Evolutionary conservation across 2,113 vertebrate species (phyloP), one percentile per base, ranked within the genome.

Genomic region (Amphiprion percula): DNA sequence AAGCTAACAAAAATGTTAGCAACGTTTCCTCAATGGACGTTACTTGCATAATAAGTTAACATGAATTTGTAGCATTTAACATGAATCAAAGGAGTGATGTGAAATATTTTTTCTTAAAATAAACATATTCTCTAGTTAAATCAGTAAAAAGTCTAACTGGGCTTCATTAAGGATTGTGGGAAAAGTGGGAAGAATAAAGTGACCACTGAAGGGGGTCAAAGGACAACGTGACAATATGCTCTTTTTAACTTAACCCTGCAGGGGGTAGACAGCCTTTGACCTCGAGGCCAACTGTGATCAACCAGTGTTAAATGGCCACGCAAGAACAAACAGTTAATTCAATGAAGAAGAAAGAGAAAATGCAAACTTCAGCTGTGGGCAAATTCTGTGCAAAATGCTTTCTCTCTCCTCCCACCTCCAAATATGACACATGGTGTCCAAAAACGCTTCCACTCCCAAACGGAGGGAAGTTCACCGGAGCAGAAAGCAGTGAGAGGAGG

Each of bases 261-360:
- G 54, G 62, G 68, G 16, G 55, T 15, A 14, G 19, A 26, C 5
- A 3, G 59, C 68, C 85, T 64, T 37, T 82, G 54, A 77, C 78
- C 80, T 84, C 37, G 10, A 4, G 37, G 68, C n/a, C 67, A 74
- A 65, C 77, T 30, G n/a, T 56, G 50, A 78, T 82, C 78, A 86
- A 67, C 49, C 53, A 55, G 17, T 28, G 0, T 75, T 30, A 77
- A 86, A 79, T 68, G 68, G 33, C 47, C 64, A 64, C 65, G 85
- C 74, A 80, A 37, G 68, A 77, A 52, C 53, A 52, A 68, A 24
- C 6, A 16, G 9, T 67, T 24, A 19, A 66, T 37, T 37, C 55
- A 49, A 50, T 19, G 41, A 4, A 19, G 17, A 55, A 74, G 33
- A 50, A 24, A 30, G 55, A 19, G 15, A 74, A 47, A 28, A 0